A percentile compares a stretch with the other conserved stretches of the same genome.
These are phyloP conservation scores for Columba janthina DNA, from an alignment of 2,113 vertebrate species.

Conservation along the genomic window DNA sequence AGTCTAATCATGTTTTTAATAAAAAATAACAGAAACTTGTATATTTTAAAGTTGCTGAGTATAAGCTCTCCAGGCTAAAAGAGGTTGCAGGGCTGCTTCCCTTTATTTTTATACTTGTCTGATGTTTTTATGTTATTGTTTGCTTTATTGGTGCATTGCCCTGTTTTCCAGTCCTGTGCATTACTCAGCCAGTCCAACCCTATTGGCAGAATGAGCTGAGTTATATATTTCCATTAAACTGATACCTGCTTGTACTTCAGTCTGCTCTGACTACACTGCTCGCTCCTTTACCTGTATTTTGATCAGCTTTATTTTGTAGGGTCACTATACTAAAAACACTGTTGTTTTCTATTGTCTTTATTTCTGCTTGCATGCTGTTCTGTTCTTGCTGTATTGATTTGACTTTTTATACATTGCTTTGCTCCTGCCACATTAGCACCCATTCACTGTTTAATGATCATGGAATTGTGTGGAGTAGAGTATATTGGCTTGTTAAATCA, in stretches of 20 bases:
- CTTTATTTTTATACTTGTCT: not conserved
- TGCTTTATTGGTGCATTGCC: not conserved
- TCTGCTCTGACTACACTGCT: not conserved
- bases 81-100: not conserved
- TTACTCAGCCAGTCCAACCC: not conserved
- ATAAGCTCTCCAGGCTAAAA: not conserved
- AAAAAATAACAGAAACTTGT: conserved; percentile 38
- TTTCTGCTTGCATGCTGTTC: not conserved
- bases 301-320: not conserved
- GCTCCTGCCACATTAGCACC: not conserved
- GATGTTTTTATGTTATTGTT: not conserved
- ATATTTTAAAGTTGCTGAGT: not conserved
- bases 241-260: not conserved
- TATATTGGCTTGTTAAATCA: conserved; percentile 45
- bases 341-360: not conserved
- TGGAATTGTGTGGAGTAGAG: not conserved
- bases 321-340: not conserved
- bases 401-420: conserved; percentile 40
- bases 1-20: conserved; percentile 48
- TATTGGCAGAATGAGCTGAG: not conserved
- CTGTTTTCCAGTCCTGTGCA: not conserved
- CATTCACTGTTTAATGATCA: conserved; percentile 9
- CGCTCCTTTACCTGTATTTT: conserved; percentile 21
- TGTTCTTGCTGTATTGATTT: conserved; percentile 16
- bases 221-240: not conserved